These are phyloP conservation scores for Dichetophora obliterata DNA, from an alignment of 2,888 invertebrate genomes.

Conservation along the genomic window DNA sequence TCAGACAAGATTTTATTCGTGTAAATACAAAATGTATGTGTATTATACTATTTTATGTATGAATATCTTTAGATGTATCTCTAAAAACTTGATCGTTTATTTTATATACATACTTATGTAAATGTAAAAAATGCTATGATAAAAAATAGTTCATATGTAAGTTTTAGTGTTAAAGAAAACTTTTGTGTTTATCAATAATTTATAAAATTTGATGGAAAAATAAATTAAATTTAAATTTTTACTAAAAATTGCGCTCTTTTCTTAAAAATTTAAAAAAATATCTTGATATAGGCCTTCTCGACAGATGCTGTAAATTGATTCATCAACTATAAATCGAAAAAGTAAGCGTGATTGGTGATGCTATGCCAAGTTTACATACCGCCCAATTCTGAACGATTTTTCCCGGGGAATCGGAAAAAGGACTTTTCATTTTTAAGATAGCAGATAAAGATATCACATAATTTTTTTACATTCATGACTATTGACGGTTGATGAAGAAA, in stretches of 20 bases:
- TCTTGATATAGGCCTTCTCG: too few species aligned
- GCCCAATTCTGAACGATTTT: too few species aligned
- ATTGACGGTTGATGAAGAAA: too few species aligned
- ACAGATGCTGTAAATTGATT: too few species aligned
- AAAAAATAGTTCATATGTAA: background rate
- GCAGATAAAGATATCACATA: too few species aligned
- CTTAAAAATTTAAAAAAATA: background rate
- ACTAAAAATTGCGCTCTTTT: background rate
- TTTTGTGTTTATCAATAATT: conserved; percentile 27
- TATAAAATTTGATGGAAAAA: conserved; percentile 26
- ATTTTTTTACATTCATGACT: too few species aligned
- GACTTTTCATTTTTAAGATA: too few species aligned
- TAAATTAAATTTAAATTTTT: conserved; percentile 23
- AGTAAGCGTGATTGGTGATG: too few species aligned
- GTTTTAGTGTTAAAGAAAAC: background rate
- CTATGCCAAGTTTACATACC: too few species aligned
- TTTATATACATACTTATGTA: background rate
- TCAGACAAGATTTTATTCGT: background rate
- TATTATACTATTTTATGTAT: background rate
- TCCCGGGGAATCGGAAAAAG: too few species aligned
- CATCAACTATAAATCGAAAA: too few species aligned
- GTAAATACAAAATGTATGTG: conserved; percentile 6
- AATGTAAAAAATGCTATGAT: background rate
- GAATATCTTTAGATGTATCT: background rate
- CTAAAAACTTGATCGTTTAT: background rate